These are phyloP conservation scores for Molossus molossus DNA, from an alignment of 2,797 vertebrate species.

Conservation along the genomic window DNA sequence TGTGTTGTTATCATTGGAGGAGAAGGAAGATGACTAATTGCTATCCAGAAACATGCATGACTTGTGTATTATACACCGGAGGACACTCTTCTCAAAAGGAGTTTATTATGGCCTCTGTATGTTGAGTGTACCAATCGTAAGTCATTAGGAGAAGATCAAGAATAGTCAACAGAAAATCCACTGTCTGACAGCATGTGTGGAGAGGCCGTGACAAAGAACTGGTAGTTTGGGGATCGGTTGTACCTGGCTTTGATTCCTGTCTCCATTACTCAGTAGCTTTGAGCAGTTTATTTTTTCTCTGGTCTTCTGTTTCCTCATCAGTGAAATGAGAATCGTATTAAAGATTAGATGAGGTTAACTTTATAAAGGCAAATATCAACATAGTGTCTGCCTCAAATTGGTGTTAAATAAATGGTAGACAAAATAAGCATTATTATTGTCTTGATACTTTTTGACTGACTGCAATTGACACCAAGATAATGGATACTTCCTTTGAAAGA, in stretches of 20 bases:
- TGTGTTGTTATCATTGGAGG: neutral
- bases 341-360: neutral
- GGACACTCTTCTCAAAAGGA: neutral
- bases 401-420: constrained; percentile 22
- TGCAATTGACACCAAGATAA: neutral
- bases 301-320: constrained; percentile 32
- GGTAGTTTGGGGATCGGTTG: neutral
- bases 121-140: neutral
- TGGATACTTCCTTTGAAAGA: constrained; percentile 4
- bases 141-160: neutral
- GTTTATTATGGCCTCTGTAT: neutral
- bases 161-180: neutral
- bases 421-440: constrained; percentile 9
- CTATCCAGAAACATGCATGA: neutral
- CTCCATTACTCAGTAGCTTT: neutral
- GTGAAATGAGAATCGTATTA: constrained; percentile 30
- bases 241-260: neutral
- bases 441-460: neutral
- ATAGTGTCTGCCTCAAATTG: neutral
- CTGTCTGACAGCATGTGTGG: neutral
- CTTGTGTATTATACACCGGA: neutral
- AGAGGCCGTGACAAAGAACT: neutral
- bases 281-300: constrained; percentile 43
- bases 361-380: constrained; percentile 33
- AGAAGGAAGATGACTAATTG: neutral